Conservation (phyloP, 2,113 vertebrate species). For the Centropristis striata region DNA sequence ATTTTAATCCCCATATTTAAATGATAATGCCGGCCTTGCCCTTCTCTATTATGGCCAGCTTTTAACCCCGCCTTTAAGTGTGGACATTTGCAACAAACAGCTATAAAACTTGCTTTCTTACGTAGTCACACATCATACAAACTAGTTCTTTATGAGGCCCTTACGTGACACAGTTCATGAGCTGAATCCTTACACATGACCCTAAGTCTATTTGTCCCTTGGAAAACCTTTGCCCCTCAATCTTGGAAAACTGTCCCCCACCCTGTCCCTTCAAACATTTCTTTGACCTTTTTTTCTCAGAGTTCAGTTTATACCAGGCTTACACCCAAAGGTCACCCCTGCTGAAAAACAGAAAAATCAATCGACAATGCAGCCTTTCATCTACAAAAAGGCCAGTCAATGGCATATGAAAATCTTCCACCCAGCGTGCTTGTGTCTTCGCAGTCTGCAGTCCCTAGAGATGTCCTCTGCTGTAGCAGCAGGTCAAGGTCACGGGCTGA, state of each 20-base stretch:
- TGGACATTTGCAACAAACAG: neutral
- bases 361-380: slow-evolving; percentile 52
- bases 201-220: neutral
- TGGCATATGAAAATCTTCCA: slow-evolving; percentile 58
- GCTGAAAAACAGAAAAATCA: slow-evolving; percentile 60
- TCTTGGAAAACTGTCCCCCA: slow-evolving; percentile 1
- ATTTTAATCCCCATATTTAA: neutral
- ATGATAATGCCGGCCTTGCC: neutral
- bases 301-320: slow-evolving; percentile 35
- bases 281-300: slow-evolving; percentile 22
- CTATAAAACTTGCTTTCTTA: neutral
- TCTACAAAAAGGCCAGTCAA: slow-evolving; percentile 62
- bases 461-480: slow-evolving; percentile 31
- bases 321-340: slow-evolving; percentile 61
- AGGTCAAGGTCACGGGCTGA: slow-evolving; percentile 64
- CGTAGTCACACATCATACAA: neutral
- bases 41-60: rapidly evolving
- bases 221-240: slow-evolving; percentile 22
- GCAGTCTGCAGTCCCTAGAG: slow-evolving; percentile 30
- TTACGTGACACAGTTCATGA: neutral
- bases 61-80: neutral
- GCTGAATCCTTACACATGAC: neutral
- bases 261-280: slow-evolving; percentile 15
- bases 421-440: slow-evolving; percentile 20
- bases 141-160: neutral